phyloP scores from a whole-genome alignment of 1,140 invertebrate genomes.

The Thalassaphorura encarpata region DNA sequence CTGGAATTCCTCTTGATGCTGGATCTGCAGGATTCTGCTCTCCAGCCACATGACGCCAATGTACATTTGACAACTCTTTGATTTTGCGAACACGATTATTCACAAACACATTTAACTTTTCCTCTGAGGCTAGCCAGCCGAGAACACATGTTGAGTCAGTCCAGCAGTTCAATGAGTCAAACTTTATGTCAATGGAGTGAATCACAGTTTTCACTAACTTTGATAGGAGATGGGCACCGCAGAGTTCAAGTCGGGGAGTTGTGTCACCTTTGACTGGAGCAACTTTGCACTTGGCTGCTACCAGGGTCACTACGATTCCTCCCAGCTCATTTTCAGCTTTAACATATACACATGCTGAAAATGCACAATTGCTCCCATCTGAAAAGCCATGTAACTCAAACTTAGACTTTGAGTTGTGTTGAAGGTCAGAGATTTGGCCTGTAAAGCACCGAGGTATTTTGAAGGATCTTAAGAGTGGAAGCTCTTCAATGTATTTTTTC shows the following conservation, averaged over 20 bases:
- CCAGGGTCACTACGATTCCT: neutral
- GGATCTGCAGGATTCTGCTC: too few species aligned
- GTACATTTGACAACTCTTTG: too few species aligned
- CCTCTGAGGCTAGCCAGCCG: neutral
- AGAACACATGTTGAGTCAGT: slow-evolving; percentile 6
- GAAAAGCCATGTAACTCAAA: slow-evolving; percentile 3
- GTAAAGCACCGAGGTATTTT: slow-evolving; percentile 7
- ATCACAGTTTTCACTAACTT: neutral
- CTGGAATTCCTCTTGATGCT: too few species aligned
- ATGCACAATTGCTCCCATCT: neutral
- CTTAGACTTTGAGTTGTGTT: too few species aligned
- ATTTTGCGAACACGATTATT: slow-evolving; percentile 8
- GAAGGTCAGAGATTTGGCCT: too few species aligned
- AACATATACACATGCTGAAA: neutral
- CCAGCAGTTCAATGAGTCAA: neutral
- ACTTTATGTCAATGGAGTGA: neutral
- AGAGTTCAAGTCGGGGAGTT: slow-evolving; percentile 6
- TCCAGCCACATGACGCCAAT: too few species aligned
- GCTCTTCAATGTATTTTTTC: neutral
- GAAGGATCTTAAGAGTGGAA: neutral
- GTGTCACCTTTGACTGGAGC: slow-evolving; percentile 2
- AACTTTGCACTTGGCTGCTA: slow-evolving; percentile 6
- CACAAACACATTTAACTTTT: slow-evolving; percentile 3
- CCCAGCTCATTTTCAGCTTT: too few species aligned
- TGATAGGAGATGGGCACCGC: neutral